These are phyloP conservation scores for Hirtodrosophila cameraria DNA, from an alignment of 2,888 invertebrate genomes.

Conservation along the genomic window DNA sequence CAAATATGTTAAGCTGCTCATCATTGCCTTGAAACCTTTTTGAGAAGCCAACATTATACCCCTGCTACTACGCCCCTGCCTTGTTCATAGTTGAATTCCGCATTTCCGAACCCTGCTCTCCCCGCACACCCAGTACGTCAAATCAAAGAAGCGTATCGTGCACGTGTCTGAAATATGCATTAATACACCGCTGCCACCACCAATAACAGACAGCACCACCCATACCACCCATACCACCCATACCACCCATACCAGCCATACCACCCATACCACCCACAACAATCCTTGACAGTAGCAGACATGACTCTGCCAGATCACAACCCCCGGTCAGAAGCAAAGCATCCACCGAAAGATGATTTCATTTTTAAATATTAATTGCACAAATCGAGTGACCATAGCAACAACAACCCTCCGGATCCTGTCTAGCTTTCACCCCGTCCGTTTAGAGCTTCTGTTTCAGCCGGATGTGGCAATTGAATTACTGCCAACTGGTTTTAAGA, in stretches of 20 bases:
- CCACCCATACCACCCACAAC: conserved; percentile 7
- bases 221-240: conserved; percentile 12
- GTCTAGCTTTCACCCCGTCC: conserved; percentile 39
- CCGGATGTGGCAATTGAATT: conserved; percentile 73
- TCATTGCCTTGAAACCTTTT: conserved; percentile 61
- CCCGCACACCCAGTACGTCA: conserved; percentile 57
- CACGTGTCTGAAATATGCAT: conserved; percentile 81
- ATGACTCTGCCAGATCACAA: conserved; percentile 20
- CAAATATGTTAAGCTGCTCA: conserved; percentile 80
- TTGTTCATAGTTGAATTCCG: conserved; percentile 30
- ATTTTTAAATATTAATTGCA: conserved; percentile 79
- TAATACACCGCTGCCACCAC: conserved; percentile 63
- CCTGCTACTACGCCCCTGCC: background rate
- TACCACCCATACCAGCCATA: conserved; percentile 10
- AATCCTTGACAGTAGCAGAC: conserved; percentile 24
- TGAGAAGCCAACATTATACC: background rate
- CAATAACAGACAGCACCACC: conserved; percentile 9
- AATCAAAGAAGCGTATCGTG: conserved; percentile 78
- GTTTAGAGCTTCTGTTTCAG: conserved; percentile 23
- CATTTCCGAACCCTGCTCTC: too few species aligned
- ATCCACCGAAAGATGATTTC: conserved; percentile 64
- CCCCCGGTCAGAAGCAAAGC: conserved; percentile 43
- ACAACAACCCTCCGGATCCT: conserved; percentile 65
- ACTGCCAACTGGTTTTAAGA: conserved; percentile 32
- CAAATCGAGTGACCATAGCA: conserved; percentile 75